Conservation (phyloP, 2,797 vertebrate genomes). For the Crenuchus spilurus region DNA sequence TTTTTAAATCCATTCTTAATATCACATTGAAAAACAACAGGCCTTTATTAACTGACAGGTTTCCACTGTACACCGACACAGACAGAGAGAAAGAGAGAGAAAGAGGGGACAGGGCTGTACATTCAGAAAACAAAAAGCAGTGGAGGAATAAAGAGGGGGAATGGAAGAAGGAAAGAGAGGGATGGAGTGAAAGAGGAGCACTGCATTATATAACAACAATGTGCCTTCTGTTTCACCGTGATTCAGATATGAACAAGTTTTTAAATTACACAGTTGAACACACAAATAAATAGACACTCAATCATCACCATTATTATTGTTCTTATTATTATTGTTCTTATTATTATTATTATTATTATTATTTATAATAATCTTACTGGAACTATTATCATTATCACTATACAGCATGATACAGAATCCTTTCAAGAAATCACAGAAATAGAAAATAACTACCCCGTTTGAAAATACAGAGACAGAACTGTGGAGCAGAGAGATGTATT, state of each 20-base stretch:
- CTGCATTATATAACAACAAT: constrained; percentile 72
- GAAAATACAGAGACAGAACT: constrained; percentile 67
- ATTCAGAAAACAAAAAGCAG: constrained; percentile 57
- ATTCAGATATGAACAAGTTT: constrained; percentile 76
- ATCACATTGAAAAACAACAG: constrained; percentile 83
- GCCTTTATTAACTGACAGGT: constrained; percentile 82
- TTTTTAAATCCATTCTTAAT: constrained; percentile 78
- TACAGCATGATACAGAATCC: constrained; percentile 40
- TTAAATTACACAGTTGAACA: constrained; percentile 82
- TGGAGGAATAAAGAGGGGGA: constrained; percentile 36
- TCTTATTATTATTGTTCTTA: background rate
- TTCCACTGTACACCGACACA: constrained; percentile 85
- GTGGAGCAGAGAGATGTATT: constrained; percentile 58
- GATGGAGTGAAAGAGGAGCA: constrained; percentile 51
- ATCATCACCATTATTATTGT: constrained; percentile 76
- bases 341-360: constrained; percentile 67
- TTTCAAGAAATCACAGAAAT: constrained; percentile 57
- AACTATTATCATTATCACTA: constrained; percentile 69
- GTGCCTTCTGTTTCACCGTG: constrained; percentile 75
- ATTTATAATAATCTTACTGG: constrained; percentile 52
- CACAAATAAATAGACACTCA: constrained; percentile 83
- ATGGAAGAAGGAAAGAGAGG: constrained; percentile 53
- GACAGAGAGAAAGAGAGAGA: constrained; percentile 80
- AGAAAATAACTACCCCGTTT: constrained; percentile 64
- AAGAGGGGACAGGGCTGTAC: constrained; percentile 69